Evolutionary conservation across 2,797 vertebrate species (phyloP).

Genomic region (Siniperca obscura): DNA sequence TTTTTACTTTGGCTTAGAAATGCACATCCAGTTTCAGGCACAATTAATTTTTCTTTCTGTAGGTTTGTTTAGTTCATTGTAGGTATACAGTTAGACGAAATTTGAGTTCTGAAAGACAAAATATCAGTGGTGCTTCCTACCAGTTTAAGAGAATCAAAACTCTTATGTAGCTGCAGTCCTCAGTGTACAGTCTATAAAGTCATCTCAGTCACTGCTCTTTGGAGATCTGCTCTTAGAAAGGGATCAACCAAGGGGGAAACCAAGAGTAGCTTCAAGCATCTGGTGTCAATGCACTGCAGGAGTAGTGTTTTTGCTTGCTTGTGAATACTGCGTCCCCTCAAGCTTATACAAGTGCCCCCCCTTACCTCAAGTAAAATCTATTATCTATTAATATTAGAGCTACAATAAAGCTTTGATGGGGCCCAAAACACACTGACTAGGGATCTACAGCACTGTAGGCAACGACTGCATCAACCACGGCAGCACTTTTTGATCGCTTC

Average conservation of each 20-base stretch:
- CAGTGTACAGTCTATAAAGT: not conserved
- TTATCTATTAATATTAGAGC: slow-evolving; percentile 10
- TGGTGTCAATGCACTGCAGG: not conserved
- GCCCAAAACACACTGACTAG: not conserved
- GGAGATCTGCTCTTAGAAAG: not conserved
- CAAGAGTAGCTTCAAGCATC: not conserved
- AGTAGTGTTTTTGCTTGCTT: not conserved
- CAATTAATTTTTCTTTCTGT: not conserved
- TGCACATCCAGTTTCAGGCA: not conserved
- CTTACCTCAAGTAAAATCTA: not conserved
- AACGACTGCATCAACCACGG: not conserved
- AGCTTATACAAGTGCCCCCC: not conserved
- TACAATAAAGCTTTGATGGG: not conserved
- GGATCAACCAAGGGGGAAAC: not conserved
- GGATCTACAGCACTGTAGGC: not conserved
- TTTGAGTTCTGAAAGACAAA: not conserved
- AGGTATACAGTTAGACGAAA: not conserved
- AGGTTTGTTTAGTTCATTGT: not conserved
- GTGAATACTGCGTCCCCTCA: not conserved
- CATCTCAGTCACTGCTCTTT: not conserved
- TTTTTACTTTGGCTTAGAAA: slow-evolving; percentile 3
- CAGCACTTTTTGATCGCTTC: not conserved
- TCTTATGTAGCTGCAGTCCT: not conserved
- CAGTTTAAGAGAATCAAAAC: not conserved
- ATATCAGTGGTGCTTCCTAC: not conserved